Percentiles rank a stretch among this genome's conserved stretches.
These are phyloP conservation scores for Euthynnus affinis DNA, from an alignment of 2,797 vertebrate genomes.

Conservation along the genomic window DNA sequence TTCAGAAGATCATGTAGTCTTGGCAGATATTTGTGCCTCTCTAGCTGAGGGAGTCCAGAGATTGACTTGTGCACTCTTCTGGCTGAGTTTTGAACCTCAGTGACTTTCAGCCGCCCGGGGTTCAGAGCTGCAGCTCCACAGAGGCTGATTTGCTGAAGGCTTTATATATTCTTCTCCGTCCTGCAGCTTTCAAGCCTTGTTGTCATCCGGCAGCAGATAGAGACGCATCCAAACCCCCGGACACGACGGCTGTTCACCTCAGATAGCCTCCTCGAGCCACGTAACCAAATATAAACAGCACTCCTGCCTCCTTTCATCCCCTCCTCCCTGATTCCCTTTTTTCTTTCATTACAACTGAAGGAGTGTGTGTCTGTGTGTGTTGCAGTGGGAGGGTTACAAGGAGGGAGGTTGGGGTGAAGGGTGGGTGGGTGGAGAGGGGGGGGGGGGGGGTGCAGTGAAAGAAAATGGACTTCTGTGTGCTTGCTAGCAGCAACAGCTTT, in stretches of 20 bases:
- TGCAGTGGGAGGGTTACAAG: too few relatives aligned
- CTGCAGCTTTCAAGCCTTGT: slow-evolving; percentile 13
- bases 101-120: neutral
- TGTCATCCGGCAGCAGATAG: slow-evolving; percentile 59
- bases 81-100: neutral
- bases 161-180: slow-evolving; percentile 29
- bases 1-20: too few relatives aligned
- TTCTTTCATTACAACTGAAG: slow-evolving; percentile 53
- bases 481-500: slow-evolving; percentile 82
- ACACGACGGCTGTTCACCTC: slow-evolving; percentile 49
- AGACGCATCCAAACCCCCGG: slow-evolving; percentile 42
- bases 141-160: neutral
- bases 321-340: slow-evolving; percentile 14
- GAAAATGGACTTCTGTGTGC: slow-evolving; percentile 78
- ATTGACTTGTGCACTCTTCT: neutral
- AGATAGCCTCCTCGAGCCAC: slow-evolving; percentile 61
- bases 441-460: slow-evolving; percentile 40
- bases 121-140: too few relatives aligned
- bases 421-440: too few relatives aligned
- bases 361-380: slow-evolving; percentile 44
- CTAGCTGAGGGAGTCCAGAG: neutral
- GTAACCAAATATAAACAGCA: slow-evolving; percentile 32
- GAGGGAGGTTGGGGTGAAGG: too few relatives aligned
- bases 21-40: too few relatives aligned
- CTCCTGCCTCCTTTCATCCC: slow-evolving; percentile 50